Conservation (phyloP, 2,888 invertebrate genomes). For the Cryptops parisi region DNA sequence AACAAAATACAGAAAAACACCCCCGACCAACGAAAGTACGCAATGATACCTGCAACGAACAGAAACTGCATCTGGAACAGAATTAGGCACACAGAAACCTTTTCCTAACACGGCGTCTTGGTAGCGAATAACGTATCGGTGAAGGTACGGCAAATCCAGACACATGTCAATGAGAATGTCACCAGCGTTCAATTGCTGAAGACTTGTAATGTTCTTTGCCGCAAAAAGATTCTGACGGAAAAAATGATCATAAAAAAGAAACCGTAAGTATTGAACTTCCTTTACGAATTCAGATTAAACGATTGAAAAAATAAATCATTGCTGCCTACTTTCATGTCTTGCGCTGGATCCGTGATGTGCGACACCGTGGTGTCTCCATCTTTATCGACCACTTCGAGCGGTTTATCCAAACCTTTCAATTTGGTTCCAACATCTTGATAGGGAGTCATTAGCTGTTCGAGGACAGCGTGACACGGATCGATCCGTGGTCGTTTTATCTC, state of each 20-base stretch:
- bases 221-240: conserved; percentile 44
- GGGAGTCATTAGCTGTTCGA: conserved; percentile 56
- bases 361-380: conserved; percentile 27
- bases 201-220: conserved; percentile 56
- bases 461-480: conserved; percentile 53
- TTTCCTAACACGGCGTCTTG: conserved; percentile 50
- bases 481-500: conserved; percentile 41
- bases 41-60: conserved; percentile 44
- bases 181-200: conserved; percentile 69
- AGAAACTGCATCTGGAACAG: conserved; percentile 49
- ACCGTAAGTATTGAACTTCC: not conserved
- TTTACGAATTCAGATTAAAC: not conserved
- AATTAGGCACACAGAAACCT: conserved; percentile 29
- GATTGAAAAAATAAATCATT: conserved; percentile 4
- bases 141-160: conserved; percentile 53
- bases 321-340: conserved; percentile 26
- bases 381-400: conserved; percentile 18
- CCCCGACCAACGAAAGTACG: not conserved
- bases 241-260: not conserved
- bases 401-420: conserved; percentile 14
- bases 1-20: not conserved
- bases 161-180: conserved; percentile 69
- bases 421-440: conserved; percentile 29
- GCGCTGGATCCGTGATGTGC: conserved; percentile 25
- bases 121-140: conserved; percentile 45